Base-by-base conservation (phyloP, 2,888 invertebrate species). In the Villa cingulata region DNA sequence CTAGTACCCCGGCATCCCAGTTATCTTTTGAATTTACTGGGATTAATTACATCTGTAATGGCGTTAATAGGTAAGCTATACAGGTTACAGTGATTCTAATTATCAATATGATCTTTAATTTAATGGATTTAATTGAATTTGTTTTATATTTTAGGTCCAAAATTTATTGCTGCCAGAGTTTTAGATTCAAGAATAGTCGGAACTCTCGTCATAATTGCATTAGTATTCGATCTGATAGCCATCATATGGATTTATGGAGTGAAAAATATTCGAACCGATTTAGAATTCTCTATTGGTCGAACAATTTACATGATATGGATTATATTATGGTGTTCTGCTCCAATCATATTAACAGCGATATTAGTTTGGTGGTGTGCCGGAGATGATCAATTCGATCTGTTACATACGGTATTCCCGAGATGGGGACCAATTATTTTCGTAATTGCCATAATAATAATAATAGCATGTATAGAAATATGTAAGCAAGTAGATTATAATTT, bases 401-500 rank as follows among this genome's bases (percentile, higher is more conserved):
- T 66, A 9, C 55, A 61, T 6, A 57, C 52, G 2, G 63, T 66
- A 41, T 46, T 69, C 52, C 68, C 70, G 1, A 62, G 68, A 42
- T 70, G 70, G 70, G 63, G 64, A 2, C 66, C 68, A 3, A 66
- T 70, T 17, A 57, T 67, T 3, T 60, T 67, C 27, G 62, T 62
- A 1, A 43, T 69, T 49, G 59, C 57, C 4, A 54, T 66, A 12
- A 66, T 70, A 1, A 49, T 67, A 17, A 48, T 66, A 6, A 62
- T 66, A 43, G 68, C 70, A 34, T 63, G 65, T 40, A 56, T 68
- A 38, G 67, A 68, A 53, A 65, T 68, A 48, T 68, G 65, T 48
- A 63, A 66, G 2, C 69, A 70, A 55, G 68, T 69, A n/a, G 70
- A 69, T 48, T 70, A 70, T 46, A 70, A 70, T 52, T 68, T 67